Base-by-base conservation (phyloP, 2,113 vertebrate genomes). In the Otolemur garnettii region DNA sequence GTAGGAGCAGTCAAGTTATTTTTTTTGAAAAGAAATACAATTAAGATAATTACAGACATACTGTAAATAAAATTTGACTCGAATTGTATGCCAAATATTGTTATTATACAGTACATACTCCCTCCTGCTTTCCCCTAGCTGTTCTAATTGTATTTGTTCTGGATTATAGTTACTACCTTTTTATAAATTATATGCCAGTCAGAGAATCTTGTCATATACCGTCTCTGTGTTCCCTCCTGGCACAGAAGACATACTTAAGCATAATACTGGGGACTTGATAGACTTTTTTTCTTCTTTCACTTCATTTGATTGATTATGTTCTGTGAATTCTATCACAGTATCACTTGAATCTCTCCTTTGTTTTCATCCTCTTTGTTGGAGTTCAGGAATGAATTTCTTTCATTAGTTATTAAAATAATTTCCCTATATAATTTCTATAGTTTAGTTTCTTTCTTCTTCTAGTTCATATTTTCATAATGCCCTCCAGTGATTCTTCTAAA, bases 21-120 rank as follows among this genome's bases (percentile, higher is more conserved):
- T 33, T 91, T 28, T 88, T 96, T 77, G 53, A 95, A 77, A 95
- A 96, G 17, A 79, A 87, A 85, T 91, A 59, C 7, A 83, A 17
- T 79, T 50, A 85, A 92, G 92, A n/a, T 24, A 90, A 10, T 78
- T 90, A 55, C 2, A 72, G 85, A 77, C 4, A 78, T 81, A 69
- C 18, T 38, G 3, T 84, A 82, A 83, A 66, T 78, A 59, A 80
- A 82, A 53, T 75, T 50, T 91, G 57, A 91, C 79, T 94, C 10
- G 10, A 79, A 28, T 95, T 95, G 5, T 66, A 94, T 75, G 53
- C 14, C 24, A 84, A 12, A 62, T 82, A 79, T 10, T 85, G 60
- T 93, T 79, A 57, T 53, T 87, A 4, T 66, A 77, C 50, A 17
- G 60, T 57, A 74, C 28, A 14, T 28, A 74, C 21, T 15, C 88